Evolutionary conservation across 2,888 invertebrate genomes (phyloP), one percentile per base, ranked within the genome.

Genomic region (Buathra laborator): DNA sequence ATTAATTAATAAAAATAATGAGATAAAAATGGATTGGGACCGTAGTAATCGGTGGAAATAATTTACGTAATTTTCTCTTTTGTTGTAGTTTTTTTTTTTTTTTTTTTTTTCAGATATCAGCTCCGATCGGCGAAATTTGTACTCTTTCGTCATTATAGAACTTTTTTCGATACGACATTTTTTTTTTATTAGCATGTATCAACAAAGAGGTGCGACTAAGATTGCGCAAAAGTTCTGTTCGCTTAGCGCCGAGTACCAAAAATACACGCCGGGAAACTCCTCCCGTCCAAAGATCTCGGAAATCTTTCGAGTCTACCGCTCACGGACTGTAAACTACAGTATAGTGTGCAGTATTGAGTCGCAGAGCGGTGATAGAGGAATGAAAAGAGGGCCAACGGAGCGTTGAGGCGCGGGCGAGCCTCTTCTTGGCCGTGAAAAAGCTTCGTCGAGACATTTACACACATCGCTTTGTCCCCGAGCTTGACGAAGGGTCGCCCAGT

Each of bases 371-470:
- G 62, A 64, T 12, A 24, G 68, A 70, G 70, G 14, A 62, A 44
- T 43, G 68, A 32, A 59, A 43, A 9, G 62, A 74, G 68, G 16
- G 67, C 72, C 74, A 75, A 68, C 37, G 37, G 53, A 79, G 43
- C 59, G 71, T 24, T n/a, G 48, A 67, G 67, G 71, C 71, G 80
- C 53, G 77, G 68, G 80, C 46, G 77, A 72, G 77, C 56, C 67
- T 78, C 68, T 64, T 77, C 67, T 77, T 81, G 84, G 84, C 81
- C 84, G 84, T 84, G 84, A 84, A 84, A 84, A 81, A 77, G 72
- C 62, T 81, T 68, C 77, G 81, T 67, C 77, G 51, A 51, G 70
- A 46, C 48, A 46, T 16, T 67, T 71, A 59, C 62, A n/a, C 16
- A 37, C 37, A 37, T 37, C 56, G 44, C 64, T 64, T 19, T 68